Base-by-base conservation (phyloP, 2,888 invertebrate species). In the Sipha maydis region DNA sequence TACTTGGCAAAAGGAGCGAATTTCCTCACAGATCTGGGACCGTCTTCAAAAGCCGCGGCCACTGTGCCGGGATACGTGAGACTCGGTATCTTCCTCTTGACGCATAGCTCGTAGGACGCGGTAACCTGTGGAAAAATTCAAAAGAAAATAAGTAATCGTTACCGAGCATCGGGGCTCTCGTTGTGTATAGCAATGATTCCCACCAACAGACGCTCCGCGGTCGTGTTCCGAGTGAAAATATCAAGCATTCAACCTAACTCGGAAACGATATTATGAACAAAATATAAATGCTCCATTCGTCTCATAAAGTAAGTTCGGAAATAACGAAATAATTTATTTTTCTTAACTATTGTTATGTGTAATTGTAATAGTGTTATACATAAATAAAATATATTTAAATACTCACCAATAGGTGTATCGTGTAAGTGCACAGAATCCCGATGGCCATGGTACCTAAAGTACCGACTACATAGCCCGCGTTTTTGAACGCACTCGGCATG, bases 391-490 rank as follows among this genome's bases (percentile, higher is more conserved):
- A 34, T 34, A 34, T 34, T 69, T 11, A 1, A n/a, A n/a, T 9
- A 91, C 94, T 94, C 38, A 98, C 95, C 90, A 99, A 93, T 90
- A 98, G 93, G 91, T 98, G 97, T 92, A 99, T 98, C 91, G 98
- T 98, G 92, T 98, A 98, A 7, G 97, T 96, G 92, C 98, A 98
- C 67, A 99, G 94, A 41, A 96, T 92, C 0, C 98, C 98, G 90
- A 99, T 96, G 7, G 97, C 91, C 21, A 97, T 92, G 0, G 98
- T 96, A 14, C 97, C 97, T 34, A 96, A 92, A 1, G 95, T 91
- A 19, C 98, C 98, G 7, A 97, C 94, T 89, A 94, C 93, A 90
- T 96, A 95, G 3, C 98, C 98, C 0, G 97, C 94, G 91, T 97
- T 95, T 90, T 94, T 93, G 91, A 98, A 96, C 0, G 97, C 97